Evolutionary conservation across 1,140 invertebrate species (phyloP).

Genomic region (Halesus radiatus): DNA sequence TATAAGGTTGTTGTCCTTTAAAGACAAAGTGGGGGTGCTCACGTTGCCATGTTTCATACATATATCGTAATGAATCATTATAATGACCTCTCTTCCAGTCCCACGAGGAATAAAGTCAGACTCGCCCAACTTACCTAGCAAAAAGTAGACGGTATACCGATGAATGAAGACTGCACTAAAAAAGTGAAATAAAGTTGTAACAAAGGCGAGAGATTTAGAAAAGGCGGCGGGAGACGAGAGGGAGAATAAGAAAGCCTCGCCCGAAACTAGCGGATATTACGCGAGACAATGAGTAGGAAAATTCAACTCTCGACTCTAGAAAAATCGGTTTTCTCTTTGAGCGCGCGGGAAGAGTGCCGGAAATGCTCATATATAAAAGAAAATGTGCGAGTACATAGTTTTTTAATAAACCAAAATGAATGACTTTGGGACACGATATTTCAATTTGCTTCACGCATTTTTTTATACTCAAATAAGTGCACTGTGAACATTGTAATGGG

Average conservation of each 20-base stretch:
- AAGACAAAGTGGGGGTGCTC: no score
- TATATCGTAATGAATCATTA: no score
- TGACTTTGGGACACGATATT: background rate
- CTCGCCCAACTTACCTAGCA: background rate
- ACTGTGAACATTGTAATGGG: no score
- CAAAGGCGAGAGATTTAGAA: conserved; percentile 45
- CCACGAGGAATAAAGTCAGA: conserved; percentile 30
- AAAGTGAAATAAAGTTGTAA: conserved; percentile 50
- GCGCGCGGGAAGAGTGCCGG: conserved; percentile 34
- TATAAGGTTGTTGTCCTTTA: no score
- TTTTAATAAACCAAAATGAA: conserved; percentile 46
- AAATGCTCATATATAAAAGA: conserved; percentile 38
- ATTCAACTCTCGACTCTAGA: conserved; percentile 55
- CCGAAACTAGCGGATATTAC: conserved; percentile 56
- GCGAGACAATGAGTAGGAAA: conserved; percentile 58
- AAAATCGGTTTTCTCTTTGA: conserved; percentile 54
- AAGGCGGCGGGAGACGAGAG: conserved; percentile 8
- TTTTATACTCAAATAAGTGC: no score
- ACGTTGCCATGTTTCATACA: no score
- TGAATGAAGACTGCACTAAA: conserved; percentile 55
- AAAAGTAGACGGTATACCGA: conserved; percentile 25
- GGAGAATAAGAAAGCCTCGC: conserved; percentile 50
- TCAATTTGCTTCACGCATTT: background rate
- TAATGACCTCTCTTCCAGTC: no score
- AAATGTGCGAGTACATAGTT: conserved; percentile 5